Base-by-base conservation (phyloP, 2,113 vertebrate species). In the Otis tarda region DNA sequence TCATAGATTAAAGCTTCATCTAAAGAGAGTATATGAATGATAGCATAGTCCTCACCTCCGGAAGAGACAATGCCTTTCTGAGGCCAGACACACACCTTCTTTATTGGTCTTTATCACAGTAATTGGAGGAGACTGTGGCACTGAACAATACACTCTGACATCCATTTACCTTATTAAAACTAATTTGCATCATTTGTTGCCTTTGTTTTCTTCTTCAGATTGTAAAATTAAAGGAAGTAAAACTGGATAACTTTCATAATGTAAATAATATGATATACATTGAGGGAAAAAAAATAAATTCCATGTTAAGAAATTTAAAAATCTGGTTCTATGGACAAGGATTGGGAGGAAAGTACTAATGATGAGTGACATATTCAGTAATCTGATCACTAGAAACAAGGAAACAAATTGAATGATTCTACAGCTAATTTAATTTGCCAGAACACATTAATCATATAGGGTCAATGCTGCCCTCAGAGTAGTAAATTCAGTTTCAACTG, bases 391-490 rank as follows among this genome's bases (percentile, higher is more conserved):
- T 49, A 73, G 84, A 83, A 95, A 89, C 74, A 93, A 82, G 45
- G 12, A 94, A 95, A 76, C 30, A 87, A 90, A 87, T 49, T 68
- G 60, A 93, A 93, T 87, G 39, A 84, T 87, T 94, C 80, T 64
- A 49, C 57, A 87, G 16, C 19, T 84, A 93, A 91, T 87, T 93
- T 91, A 53, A 73, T 84, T 91, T 94, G 53, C 80, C 83, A 93
- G 81, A 89, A 93, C 11, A 61, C 65, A 87, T 94, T 93, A 87
- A 84, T 94, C 77, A 82, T 47, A 49, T 14, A 53, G 39, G 53
- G 24, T 30, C 35, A 89, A 53, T 71, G 28, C 27, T 87, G 24
- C 47, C 41, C 47, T 93, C 56, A 84, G 33, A 64, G 27, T 65
- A 89, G 47, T 59, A 87, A 68, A 70, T 68, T 75, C 53, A 68